Percentiles rank a stretch among this genome's conserved stretches.
These are phyloP conservation scores for Danionella dracula DNA, from an alignment of 2,797 vertebrate species.

Conservation along the genomic window DNA sequence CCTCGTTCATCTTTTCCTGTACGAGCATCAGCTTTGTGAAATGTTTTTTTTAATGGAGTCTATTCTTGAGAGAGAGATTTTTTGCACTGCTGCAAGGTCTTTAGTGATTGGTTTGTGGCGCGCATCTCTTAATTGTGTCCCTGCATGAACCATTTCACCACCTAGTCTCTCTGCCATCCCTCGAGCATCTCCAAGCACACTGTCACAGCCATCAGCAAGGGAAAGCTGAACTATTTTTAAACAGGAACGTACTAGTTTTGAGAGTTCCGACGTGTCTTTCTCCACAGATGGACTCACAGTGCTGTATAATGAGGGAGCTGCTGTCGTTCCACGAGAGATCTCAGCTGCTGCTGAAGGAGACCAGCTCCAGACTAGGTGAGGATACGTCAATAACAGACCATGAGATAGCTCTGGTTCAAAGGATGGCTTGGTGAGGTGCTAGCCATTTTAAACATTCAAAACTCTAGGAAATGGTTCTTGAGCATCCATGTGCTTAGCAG, in stretches of 20 bases:
- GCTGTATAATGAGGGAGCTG: slow-evolving; percentile 61
- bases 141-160: no score
- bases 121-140: no score
- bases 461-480: not conserved
- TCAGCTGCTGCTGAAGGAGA: slow-evolving; percentile 64
- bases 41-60: no score
- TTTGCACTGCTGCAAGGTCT: no score
- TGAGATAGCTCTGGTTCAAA: not conserved
- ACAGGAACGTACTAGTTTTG: not conserved
- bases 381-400: not conserved
- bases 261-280: not conserved
- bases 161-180: not conserved
- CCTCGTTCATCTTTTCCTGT: no score
- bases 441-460: not conserved
- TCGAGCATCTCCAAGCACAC: no score
- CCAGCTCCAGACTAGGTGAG: slow-evolving; percentile 67
- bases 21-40: no score
- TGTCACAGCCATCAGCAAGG: no score
- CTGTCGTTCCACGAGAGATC: slow-evolving; percentile 64
- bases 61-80: no score
- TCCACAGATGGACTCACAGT: slow-evolving; percentile 68
- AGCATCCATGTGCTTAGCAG: no score
- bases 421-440: not conserved
- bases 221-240: no score
- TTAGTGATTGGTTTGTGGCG: no score